phyloP scores from a whole-genome alignment of 2,113 vertebrate species.

The Deroptyus accipitrinus region DNA sequence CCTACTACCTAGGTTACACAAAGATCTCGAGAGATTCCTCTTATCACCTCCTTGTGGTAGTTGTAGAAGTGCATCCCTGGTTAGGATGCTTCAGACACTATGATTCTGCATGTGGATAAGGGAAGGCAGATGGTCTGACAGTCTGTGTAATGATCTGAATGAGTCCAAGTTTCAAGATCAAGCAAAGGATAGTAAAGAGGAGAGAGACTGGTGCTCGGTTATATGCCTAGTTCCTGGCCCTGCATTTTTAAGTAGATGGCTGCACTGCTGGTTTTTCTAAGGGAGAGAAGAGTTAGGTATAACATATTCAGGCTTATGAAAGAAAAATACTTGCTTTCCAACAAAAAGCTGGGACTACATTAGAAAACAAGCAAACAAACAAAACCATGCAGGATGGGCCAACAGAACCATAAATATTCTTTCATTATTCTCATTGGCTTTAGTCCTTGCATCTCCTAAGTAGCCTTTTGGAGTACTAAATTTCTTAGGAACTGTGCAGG shows the following conservation, averaged over 20 bases:
- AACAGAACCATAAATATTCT: background rate
- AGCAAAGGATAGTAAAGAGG: background rate
- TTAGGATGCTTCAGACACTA: background rate
- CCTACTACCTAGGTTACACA: background rate
- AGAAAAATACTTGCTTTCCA: background rate
- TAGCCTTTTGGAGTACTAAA: background rate
- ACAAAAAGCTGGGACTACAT: background rate
- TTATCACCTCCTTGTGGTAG: background rate
- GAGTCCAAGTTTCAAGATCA: background rate
- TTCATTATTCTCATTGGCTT: background rate
- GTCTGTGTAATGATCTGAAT: background rate
- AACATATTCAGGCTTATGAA: background rate
- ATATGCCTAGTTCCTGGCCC: background rate
- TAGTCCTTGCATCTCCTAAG: background rate
- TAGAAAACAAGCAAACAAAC: background rate
- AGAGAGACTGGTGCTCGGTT: background rate
- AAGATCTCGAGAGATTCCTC: background rate
- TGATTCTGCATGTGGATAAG: background rate
- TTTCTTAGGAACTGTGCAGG: background rate
- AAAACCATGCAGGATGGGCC: background rate
- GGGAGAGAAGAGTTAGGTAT: background rate
- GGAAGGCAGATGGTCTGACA: conserved; percentile 15
- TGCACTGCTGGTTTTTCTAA: background rate
- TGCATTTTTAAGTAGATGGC: background rate
- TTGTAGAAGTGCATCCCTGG: background rate